Conservation (phyloP, 2,888 invertebrate species). For the Acrobasis repandana region DNA sequence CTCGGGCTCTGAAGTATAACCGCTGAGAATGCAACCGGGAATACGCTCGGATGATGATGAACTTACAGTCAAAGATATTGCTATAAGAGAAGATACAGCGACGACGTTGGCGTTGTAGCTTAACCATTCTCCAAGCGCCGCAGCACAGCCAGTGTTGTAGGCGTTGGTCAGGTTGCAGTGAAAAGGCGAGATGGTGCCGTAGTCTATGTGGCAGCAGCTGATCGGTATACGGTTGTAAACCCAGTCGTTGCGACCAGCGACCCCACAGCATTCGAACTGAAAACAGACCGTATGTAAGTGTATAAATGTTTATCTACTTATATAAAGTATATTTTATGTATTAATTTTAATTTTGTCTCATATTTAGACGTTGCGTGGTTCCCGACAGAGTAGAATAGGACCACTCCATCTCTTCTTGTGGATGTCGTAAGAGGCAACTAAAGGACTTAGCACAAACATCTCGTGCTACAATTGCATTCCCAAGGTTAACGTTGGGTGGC, state of each 20-base stretch:
- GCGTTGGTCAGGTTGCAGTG: constrained; percentile 63
- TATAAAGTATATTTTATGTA: too few relatives aligned
- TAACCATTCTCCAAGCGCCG: constrained; percentile 77
- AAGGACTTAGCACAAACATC: too few relatives aligned
- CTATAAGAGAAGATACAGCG: constrained; percentile 53
- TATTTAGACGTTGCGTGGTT: too few relatives aligned
- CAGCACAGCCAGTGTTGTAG: constrained; percentile 76
- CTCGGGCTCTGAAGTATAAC: too few relatives aligned
- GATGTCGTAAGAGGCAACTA: too few relatives aligned
- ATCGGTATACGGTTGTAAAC: constrained; percentile 68
- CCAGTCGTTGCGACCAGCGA: constrained; percentile 81
- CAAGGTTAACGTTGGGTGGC: too few relatives aligned
- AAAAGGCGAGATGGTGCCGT: constrained; percentile 70
- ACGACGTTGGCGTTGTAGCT: constrained; percentile 53
- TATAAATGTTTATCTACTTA: too few relatives aligned
- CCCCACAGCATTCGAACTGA: constrained; percentile 88
- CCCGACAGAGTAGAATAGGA: too few relatives aligned
- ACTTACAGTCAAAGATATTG: constrained; percentile 61
- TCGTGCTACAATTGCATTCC: too few relatives aligned
- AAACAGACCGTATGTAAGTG: constrained; percentile 20
- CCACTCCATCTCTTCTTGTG: too few relatives aligned
- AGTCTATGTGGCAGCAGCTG: constrained; percentile 83
- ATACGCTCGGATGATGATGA: constrained; percentile 23
- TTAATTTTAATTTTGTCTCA: too few relatives aligned
- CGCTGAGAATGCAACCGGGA: too few relatives aligned